Conservation (phyloP, 2,888 invertebrate genomes). For the Liodrosophila aerea region DNA sequence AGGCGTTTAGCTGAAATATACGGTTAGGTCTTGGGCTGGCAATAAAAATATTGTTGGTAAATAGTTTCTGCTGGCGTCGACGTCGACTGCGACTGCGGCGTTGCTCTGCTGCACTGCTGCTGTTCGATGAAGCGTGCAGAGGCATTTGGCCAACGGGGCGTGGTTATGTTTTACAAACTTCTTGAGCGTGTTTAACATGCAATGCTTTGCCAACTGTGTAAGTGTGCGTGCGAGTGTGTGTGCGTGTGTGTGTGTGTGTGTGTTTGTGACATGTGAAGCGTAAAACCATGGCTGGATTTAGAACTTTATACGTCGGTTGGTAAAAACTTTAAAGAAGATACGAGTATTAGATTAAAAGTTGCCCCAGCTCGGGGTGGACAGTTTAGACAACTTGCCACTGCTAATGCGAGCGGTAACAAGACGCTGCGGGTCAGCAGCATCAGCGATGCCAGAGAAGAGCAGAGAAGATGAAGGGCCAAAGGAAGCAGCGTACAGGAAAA, state of each 20-base stretch:
- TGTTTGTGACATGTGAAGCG: constrained; percentile 75
- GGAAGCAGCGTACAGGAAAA: not conserved
- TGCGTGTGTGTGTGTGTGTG: constrained; percentile 15
- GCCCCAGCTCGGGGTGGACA: constrained; percentile 65
- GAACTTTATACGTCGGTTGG: constrained; percentile 68
- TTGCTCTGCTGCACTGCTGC: constrained; percentile 15
- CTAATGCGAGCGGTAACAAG: constrained; percentile 56
- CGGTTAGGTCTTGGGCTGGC: constrained; percentile 37
- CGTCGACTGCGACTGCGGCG: constrained; percentile 1
- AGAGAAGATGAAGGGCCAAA: not conserved
- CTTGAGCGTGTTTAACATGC: constrained; percentile 74
- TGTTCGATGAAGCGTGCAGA: constrained; percentile 66
- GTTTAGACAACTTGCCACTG: constrained; percentile 69
- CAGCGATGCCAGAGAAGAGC: not conserved
- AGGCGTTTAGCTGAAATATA: constrained; percentile 69
- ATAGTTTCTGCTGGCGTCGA: constrained; percentile 54
- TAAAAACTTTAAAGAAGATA: constrained; percentile 72
- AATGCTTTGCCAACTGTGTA: constrained; percentile 35
- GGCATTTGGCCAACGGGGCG: constrained; percentile 59
- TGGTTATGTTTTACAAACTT: constrained; percentile 74
- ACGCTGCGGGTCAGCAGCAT: constrained; percentile 42
- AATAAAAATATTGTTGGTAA: constrained; percentile 65
- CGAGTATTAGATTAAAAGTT: constrained; percentile 73
- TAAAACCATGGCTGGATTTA: constrained; percentile 76
- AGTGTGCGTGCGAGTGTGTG: constrained; percentile 29